These are phyloP conservation scores for Brachymystax lenok DNA, from an alignment of 2,797 vertebrate genomes.

Conservation along the genomic window DNA sequence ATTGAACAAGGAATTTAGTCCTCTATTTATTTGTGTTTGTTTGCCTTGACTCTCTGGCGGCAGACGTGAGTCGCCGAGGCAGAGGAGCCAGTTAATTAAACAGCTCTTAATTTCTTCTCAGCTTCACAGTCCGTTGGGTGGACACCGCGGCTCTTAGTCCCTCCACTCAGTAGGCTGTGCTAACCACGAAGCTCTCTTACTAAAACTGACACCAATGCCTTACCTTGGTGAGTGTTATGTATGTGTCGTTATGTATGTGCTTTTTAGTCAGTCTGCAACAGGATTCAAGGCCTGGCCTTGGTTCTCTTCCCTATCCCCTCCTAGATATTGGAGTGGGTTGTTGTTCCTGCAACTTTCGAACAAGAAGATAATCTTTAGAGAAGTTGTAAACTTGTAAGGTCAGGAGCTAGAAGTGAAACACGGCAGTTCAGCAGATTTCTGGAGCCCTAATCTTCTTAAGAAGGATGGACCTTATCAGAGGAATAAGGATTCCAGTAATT, in stretches of 20 bases:
- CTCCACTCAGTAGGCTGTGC: background rate
- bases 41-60: conserved; percentile 2
- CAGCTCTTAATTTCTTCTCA: conserved; percentile 8
- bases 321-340: background rate
- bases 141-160: background rate
- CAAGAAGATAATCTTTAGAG: background rate
- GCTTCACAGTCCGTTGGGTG: conserved; percentile 4
- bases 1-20: conserved; percentile 1
- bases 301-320: no score
- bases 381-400: conserved; percentile 14
- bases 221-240: background rate
- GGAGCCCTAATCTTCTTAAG: conserved; percentile 56
- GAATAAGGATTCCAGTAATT: conserved; percentile 65
- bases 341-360: background rate
- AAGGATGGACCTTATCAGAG: conserved; percentile 64
- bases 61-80: conserved; percentile 5
- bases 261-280: background rate
- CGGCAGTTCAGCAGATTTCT: conserved; percentile 20
- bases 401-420: conserved; percentile 12
- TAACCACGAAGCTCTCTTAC: background rate
- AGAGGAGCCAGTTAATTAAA: conserved; percentile 18
- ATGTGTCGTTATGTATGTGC: background rate
- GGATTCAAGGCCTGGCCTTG: background rate
- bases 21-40: conserved; percentile 9
- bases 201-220: background rate